These are phyloP conservation scores for Dynastes grantii DNA, from an alignment of 2,888 invertebrate genomes.

Conservation along the genomic window DNA sequence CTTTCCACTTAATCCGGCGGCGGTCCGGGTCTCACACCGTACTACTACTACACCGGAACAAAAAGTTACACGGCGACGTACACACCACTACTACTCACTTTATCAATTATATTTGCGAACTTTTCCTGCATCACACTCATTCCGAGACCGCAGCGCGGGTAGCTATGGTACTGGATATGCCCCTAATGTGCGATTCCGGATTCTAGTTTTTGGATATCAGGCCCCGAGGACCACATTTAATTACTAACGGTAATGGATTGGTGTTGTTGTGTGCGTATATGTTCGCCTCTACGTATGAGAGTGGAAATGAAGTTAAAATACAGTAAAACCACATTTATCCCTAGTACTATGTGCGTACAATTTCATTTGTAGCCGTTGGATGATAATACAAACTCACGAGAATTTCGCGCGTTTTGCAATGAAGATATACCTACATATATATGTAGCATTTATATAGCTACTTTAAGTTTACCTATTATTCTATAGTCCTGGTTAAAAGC, in stretches of 20 bases:
- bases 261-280: background rate
- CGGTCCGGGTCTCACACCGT: slow-evolving; percentile 53
- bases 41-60: slow-evolving; percentile 57
- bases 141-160: slow-evolving; percentile 22
- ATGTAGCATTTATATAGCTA: no score
- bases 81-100: slow-evolving; percentile 58
- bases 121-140: slow-evolving; percentile 51
- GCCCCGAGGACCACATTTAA: slow-evolving; percentile 42
- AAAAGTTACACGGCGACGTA: slow-evolving; percentile 58
- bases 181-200: slow-evolving; percentile 39
- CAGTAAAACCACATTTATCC: slow-evolving; percentile 9
- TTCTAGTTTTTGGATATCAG: slow-evolving; percentile 32
- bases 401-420: background rate
- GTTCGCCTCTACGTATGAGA: background rate
- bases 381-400: background rate
- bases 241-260: slow-evolving; percentile 47
- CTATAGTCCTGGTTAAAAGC: no score
- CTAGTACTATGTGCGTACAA: background rate
- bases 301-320: slow-evolving; percentile 6
- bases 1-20: slow-evolving; percentile 5
- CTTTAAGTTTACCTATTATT: no score
- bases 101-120: slow-evolving; percentile 63
- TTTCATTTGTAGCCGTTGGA: slow-evolving; percentile 15
- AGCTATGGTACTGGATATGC: slow-evolving; percentile 11
- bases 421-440: background rate